phyloP scores from a whole-genome alignment of 2,113 vertebrate species.

The Burhinus bistriatus region DNA sequence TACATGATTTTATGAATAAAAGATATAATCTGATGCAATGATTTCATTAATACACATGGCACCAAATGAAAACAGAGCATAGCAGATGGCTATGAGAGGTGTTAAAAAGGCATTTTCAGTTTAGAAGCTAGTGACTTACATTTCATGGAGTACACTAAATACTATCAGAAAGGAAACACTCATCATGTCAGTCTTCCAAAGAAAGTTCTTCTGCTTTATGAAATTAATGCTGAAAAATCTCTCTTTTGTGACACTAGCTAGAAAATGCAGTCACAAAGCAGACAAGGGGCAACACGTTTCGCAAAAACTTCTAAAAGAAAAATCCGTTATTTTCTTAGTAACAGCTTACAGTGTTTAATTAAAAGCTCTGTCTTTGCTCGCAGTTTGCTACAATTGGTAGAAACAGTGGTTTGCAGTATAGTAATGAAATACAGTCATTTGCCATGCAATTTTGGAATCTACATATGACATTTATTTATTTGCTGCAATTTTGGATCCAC shows the following conservation, averaged over 20 bases:
- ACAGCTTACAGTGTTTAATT: background rate
- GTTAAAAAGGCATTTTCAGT: constrained; percentile 72
- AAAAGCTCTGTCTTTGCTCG: background rate
- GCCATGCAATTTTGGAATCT: constrained; percentile 1
- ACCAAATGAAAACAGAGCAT: constrained; percentile 63
- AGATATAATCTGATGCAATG: constrained; percentile 74
- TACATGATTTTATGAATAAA: constrained; percentile 72
- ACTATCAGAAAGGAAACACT: background rate
- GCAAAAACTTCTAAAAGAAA: background rate
- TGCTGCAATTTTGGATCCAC: background rate
- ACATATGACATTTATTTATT: constrained; percentile 30
- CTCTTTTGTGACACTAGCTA: background rate
- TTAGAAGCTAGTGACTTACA: constrained; percentile 75
- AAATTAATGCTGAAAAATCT: background rate
- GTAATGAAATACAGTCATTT: constrained; percentile 16
- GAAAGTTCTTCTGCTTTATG: background rate
- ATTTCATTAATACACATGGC: constrained; percentile 78
- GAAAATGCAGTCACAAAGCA: background rate
- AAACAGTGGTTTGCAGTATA: background rate
- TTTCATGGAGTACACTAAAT: constrained; percentile 49
- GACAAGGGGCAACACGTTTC: background rate
- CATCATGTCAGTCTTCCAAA: background rate
- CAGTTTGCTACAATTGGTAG: background rate
- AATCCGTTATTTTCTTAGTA: background rate
- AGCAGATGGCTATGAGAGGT: constrained; percentile 72